Evolutionary conservation across 2,797 vertebrate species (phyloP).

Genomic region (Synaphobranchus kaupii): DNA sequence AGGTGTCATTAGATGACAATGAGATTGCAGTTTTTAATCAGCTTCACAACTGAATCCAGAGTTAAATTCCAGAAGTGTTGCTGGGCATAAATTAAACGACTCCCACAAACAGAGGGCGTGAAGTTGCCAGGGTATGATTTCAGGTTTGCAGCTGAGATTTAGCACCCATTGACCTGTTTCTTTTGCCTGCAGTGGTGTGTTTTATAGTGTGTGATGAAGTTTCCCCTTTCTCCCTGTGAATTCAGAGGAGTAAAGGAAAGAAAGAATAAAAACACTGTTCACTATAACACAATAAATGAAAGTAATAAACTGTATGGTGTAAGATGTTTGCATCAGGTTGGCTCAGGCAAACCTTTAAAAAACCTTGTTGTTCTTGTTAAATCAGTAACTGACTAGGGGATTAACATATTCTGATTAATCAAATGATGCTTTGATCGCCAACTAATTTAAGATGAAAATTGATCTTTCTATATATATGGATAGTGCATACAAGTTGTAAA

Average conservation of each 20-base stretch:
- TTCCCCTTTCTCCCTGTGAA: not conserved
- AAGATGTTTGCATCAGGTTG: not conserved
- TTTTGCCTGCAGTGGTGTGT: not conserved
- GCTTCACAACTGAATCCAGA: not conserved
- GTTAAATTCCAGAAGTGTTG: not conserved
- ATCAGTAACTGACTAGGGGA: not conserved
- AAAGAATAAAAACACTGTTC: not conserved
- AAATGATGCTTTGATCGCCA: too few relatives aligned
- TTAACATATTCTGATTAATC: too few relatives aligned
- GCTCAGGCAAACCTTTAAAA: too few relatives aligned
- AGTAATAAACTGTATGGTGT: not conserved
- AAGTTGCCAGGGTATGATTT: not conserved
- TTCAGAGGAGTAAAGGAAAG: not conserved
- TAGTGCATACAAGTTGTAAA: not conserved
- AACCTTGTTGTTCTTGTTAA: not conserved
- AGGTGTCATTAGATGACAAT: not conserved
- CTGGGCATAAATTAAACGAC: not conserved
- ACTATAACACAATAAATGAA: not conserved
- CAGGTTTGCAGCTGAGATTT: not conserved
- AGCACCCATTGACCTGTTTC: not conserved
- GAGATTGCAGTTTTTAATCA: slow-evolving; percentile 8
- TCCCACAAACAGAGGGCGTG: not conserved
- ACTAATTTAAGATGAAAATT: too few relatives aligned
- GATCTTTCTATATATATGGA: too few relatives aligned
- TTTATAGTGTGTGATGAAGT: not conserved